These are phyloP conservation scores for Drosophila nebulosa DNA, from an alignment of 1,140 invertebrate species.

Conservation along the genomic window DNA sequence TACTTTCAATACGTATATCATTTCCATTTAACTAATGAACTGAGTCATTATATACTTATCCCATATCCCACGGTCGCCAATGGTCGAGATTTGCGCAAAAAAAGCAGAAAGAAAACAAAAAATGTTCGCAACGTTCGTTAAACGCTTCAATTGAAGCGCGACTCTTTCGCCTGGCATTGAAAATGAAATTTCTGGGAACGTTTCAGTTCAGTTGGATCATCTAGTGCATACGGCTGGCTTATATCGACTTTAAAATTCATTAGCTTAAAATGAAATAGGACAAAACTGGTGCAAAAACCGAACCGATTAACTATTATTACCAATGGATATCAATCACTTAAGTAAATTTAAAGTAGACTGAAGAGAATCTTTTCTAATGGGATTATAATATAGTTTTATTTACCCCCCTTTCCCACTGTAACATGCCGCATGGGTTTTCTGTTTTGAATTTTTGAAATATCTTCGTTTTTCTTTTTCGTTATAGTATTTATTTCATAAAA, in stretches of 20 bases:
- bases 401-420: too few relatives aligned
- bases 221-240: slow-evolving; percentile 1
- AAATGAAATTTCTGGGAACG: slow-evolving; percentile 52
- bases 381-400: too few relatives aligned
- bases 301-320: not conserved
- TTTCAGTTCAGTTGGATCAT: slow-evolving; percentile 27
- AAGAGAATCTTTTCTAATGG: too few relatives aligned
- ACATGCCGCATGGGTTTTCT: too few relatives aligned
- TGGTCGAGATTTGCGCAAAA: not conserved
- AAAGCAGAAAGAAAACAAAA: not conserved
- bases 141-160: slow-evolving; percentile 53
- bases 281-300: too few relatives aligned
- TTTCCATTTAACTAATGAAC: slow-evolving; percentile 47
- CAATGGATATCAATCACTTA: not conserved
- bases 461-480: too few relatives aligned
- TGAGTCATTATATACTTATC: not conserved
- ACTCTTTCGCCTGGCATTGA: slow-evolving; percentile 13
- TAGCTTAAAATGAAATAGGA: not conserved
- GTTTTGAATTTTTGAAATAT: too few relatives aligned
- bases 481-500: too few relatives aligned
- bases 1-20: not conserved
- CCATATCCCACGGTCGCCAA: not conserved
- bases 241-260: not conserved
- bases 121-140: not conserved
- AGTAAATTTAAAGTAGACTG: too few relatives aligned